These are phyloP conservation scores for Acanthacorydalis orientalis DNA, from an alignment of 2,888 invertebrate genomes.

Conservation along the genomic window DNA sequence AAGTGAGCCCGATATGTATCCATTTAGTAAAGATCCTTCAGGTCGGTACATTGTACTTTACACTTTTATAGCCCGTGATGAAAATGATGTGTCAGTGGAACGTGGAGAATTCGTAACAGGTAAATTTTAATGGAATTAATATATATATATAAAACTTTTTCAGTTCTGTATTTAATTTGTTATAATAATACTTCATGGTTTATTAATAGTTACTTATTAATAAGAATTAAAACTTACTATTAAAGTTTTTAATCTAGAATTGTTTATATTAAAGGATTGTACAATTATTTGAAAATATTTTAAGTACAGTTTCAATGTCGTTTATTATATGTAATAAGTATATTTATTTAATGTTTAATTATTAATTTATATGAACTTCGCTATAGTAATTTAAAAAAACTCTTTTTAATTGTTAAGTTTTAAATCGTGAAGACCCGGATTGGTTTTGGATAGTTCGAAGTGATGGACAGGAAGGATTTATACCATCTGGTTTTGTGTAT, in stretches of 20 bases:
- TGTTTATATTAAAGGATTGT: too few species aligned
- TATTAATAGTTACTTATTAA: too few species aligned
- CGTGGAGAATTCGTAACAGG: slow-evolving; percentile 88
- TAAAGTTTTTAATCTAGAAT: too few species aligned
- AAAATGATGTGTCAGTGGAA: slow-evolving; percentile 87
- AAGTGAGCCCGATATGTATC: slow-evolving; percentile 43
- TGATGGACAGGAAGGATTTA: slow-evolving; percentile 89
- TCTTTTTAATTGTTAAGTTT: slow-evolving; percentile 35
- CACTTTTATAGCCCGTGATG: slow-evolving; percentile 82
- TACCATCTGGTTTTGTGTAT: slow-evolving; percentile 87
- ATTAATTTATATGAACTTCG: too few species aligned
- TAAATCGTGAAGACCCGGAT: slow-evolving; percentile 88
- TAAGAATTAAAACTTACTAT: too few species aligned
- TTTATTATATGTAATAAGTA: too few species aligned
- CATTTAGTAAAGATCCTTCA: slow-evolving; percentile 66
- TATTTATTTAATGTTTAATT: too few species aligned
- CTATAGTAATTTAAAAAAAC: too few species aligned
- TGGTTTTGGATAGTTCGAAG: slow-evolving; percentile 94
- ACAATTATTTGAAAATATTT: too few species aligned
- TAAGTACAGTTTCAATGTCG: too few species aligned
- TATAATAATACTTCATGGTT: too few species aligned
- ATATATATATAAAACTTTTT: slow-evolving; percentile 2
- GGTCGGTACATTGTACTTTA: slow-evolving; percentile 85
- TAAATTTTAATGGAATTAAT: slow-evolving; percentile 14
- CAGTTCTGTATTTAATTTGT: too few species aligned